Evolutionary conservation across 2,797 vertebrate genomes (phyloP).

Genomic region (Pachyuromys duprasi): DNA sequence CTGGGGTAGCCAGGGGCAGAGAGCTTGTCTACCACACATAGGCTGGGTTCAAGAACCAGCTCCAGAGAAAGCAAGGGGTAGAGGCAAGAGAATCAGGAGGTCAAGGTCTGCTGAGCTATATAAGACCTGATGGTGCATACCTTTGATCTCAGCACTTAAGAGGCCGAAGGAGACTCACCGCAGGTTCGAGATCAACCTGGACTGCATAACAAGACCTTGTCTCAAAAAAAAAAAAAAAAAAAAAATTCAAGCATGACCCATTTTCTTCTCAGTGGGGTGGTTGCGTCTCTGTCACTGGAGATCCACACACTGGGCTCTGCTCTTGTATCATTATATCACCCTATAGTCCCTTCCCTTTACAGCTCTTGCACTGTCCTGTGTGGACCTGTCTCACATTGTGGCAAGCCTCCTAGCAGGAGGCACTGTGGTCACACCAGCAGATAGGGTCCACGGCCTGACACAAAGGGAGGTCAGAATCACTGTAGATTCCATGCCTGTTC

Average conservation of each 20-base stretch:
- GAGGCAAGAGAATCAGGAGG: neutral
- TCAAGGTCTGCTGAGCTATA: no score
- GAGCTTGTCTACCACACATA: no score
- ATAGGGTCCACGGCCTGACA: neutral
- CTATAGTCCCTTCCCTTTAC: rapidly evolving
- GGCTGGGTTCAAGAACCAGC: neutral
- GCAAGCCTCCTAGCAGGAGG: no score
- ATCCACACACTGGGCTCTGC: neutral
- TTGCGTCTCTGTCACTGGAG: rapidly evolving
- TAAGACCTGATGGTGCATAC: neutral
- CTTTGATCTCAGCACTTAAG: neutral
- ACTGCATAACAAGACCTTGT: neutral
- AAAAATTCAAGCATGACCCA: neutral
- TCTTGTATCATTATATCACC: neutral
- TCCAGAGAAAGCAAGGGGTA: neutral
- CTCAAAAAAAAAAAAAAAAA: neutral
- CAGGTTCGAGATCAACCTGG: neutral
- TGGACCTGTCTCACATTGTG: neutral
- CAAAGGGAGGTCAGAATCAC: neutral
- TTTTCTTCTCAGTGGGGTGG: neutral
- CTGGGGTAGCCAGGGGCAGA: neutral
- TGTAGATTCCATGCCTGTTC: neutral
- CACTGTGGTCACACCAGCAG: rapidly evolving
- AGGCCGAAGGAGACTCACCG: no score
- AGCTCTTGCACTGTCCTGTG: neutral